Evolutionary conservation across 2,113 vertebrate genomes (phyloP).

Genomic region (Zosterops hypoxanthus): DNA sequence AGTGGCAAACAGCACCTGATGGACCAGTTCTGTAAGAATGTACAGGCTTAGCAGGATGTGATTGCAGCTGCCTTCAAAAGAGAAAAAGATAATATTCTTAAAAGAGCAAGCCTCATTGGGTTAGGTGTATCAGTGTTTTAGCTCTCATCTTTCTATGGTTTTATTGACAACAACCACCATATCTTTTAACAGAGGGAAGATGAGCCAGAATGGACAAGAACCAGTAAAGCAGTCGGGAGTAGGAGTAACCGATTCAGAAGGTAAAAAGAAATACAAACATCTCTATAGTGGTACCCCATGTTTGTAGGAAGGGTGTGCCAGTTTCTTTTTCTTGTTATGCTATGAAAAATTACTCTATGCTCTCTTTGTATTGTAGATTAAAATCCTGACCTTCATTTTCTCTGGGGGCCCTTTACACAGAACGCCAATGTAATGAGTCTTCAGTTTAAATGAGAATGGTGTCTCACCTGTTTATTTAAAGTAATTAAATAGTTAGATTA

Average conservation of each 20-base stretch:
- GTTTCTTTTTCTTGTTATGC: neutral
- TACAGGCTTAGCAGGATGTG: neutral
- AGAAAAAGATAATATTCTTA: neutral
- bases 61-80: neutral
- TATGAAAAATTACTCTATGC: neutral
- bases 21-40: neutral
- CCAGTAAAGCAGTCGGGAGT: constrained; percentile 77
- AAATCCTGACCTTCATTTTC: neutral
- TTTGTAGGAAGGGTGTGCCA: neutral
- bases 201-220: constrained; percentile 87
- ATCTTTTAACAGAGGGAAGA: constrained; percentile 83
- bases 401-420: neutral
- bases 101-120: neutral
- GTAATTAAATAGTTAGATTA: neutral
- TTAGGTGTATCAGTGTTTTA: neutral
- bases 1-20: neutral
- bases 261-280: constrained; percentile 74
- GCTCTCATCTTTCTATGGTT: neutral
- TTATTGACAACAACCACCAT: neutral
- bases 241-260: constrained; percentile 85
- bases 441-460: neutral
- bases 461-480: neutral
- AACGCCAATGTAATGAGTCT: neutral
- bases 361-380: neutral
- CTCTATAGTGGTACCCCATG: neutral